Base-by-base conservation (phyloP, 2,113 vertebrate genomes). In the Nycticebus coucang region DNA sequence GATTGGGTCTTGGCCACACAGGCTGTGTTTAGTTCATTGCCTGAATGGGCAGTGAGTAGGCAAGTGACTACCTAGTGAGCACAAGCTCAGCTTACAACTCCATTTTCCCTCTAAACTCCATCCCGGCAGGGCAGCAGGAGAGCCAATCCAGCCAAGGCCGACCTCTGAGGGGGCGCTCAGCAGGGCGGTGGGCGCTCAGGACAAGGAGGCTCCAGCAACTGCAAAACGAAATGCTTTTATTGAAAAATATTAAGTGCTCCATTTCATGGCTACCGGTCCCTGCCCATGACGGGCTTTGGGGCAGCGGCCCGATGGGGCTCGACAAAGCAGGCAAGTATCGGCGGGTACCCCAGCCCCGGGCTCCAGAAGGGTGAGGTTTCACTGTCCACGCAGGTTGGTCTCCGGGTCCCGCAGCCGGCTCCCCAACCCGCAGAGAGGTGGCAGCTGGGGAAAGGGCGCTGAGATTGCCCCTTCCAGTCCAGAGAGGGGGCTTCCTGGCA, bases 221-320 rank as follows among this genome's bases (percentile, higher is more conserved):
- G 96, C 93, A 97, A 97, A 91, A 89, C 21, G 10, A 95, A 96
- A 96, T 69, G 6, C 55, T 96, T 97, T 97, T 97, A 97, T 97
- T 97, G 97, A 96, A 96, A 96, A 97, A 96, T 30, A 97, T 15
- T 85, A 91, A 94, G 83, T 33, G 79, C 89, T 93, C 72, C n/a
- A n/a, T 94, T 94, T 91, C 78, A 24, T n/a, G 83, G 86, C 59
- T 50, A 82, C 88, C 2, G 35, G 71, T 80, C 91, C 64, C 93
- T 69, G 91, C 81, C 81, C 81, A 28, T 75, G 18, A 45, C 13
- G 26, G 72, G 79, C 53, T 64, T 74, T 12, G 18, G 75, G 50
- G 35, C 55, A 14, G 30, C 11, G 22, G 71, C 77, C 84, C 55
- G 3, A 80, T 0, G 17, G 41, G 91, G 59, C 59, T 80, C 50